phyloP scores from a whole-genome alignment of 2,113 vertebrate genomes.

The Chrysemys picta region DNA sequence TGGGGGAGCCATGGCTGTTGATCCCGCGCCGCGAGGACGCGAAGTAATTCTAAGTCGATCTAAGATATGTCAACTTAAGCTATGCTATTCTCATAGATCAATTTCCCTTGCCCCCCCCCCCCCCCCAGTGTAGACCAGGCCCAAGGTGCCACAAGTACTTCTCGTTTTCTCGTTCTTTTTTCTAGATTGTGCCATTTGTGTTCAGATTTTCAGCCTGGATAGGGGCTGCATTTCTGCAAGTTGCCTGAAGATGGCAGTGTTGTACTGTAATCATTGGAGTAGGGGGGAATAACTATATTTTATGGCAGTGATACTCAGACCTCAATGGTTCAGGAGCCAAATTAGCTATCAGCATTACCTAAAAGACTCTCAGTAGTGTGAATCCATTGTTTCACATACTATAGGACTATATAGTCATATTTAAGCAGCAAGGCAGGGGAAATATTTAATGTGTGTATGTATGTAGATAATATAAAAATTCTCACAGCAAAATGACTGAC shows the following conservation, averaged over 20 bases:
- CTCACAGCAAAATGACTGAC: not conserved
- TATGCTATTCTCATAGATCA: no score
- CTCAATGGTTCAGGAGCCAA: not conserved
- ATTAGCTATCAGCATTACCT: not conserved
- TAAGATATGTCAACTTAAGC: no score
- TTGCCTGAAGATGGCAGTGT: conserved; percentile 38
- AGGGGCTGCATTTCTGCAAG: fast-evolving
- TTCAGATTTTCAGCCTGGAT: not conserved
- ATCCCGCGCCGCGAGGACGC: no score
- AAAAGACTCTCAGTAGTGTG: not conserved
- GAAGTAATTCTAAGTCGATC: no score
- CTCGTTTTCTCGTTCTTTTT: no score
- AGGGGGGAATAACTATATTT: not conserved
- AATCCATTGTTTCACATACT: not conserved
- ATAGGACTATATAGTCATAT: not conserved
- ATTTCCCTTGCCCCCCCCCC: no score
- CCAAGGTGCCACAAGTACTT: no score
- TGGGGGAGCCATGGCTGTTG: no score
- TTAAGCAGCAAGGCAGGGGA: not conserved
- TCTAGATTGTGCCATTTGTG: no score
- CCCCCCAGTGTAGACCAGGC: no score
- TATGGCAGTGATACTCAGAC: not conserved
- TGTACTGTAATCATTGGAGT: not conserved
- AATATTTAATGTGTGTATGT: not conserved
- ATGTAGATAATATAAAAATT: not conserved